These are phyloP conservation scores for Platerodrilus igneus DNA, from an alignment of 2,888 invertebrate genomes.

Conservation along the genomic window DNA sequence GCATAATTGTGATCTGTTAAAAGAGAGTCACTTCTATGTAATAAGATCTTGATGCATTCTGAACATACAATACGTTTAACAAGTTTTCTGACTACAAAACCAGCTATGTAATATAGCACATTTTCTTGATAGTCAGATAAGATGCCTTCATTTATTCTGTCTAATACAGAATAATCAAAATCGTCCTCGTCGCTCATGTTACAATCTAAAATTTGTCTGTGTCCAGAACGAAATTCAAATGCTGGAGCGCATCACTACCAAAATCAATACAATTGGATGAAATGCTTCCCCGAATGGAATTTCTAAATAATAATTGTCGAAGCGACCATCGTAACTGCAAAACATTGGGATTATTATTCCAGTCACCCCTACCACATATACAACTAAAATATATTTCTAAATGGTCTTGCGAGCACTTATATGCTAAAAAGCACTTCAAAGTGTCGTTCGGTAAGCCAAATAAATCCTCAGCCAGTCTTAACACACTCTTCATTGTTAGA, in stretches of 20 bases:
- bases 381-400: constrained; percentile 9
- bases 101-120: constrained; percentile 5
- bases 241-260: constrained; percentile 8
- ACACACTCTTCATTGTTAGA: constrained; percentile 3
- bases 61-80: constrained; percentile 1
- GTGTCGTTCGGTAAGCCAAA: background rate
- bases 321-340: constrained; percentile 15
- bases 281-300: constrained; percentile 7
- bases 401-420: constrained; percentile 8
- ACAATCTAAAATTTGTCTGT: constrained; percentile 4
- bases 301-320: constrained; percentile 16
- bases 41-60: constrained; percentile 3
- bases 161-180: constrained; percentile 2
- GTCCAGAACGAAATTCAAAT: constrained; percentile 4
- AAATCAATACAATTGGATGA: constrained; percentile 8
- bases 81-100: background rate
- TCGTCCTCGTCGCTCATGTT: background rate
- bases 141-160: constrained; percentile 3
- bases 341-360: constrained; percentile 19
- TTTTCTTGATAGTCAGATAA: constrained; percentile 3
- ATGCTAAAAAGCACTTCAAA: constrained; percentile 1
- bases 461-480: constrained; percentile 7
- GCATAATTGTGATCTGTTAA: constrained; percentile 1
- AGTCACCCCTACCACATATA: constrained; percentile 11
- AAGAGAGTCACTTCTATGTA: background rate